Conservation (phyloP, 1,140 invertebrate genomes). For the Ooceraea biroi region DNA sequence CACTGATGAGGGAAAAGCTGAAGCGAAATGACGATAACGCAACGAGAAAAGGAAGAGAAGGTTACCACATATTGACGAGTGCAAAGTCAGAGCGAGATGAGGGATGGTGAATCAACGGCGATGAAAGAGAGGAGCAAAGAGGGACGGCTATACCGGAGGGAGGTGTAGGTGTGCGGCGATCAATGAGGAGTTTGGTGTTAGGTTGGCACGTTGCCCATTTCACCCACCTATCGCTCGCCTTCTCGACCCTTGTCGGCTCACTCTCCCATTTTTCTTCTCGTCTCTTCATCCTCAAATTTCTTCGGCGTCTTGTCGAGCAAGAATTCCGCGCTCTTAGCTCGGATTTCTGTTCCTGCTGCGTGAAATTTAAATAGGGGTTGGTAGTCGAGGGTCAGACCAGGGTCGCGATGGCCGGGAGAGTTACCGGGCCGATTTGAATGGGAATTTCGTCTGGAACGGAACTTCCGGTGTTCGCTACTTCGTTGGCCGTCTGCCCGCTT, state of each 20-base stretch:
- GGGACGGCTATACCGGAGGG: slow-evolving; percentile 7
- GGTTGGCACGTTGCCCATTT: slow-evolving; percentile 72
- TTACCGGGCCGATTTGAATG: slow-evolving; percentile 66
- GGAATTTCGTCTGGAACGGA: slow-evolving; percentile 43
- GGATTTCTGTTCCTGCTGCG: slow-evolving; percentile 33
- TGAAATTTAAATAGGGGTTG: slow-evolving; percentile 55
- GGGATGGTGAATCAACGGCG: not conserved
- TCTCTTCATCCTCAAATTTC: slow-evolving; percentile 67
- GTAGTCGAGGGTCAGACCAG: slow-evolving; percentile 57
- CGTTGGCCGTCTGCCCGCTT: slow-evolving; percentile 32
- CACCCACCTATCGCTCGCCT: not conserved
- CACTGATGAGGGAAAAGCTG: not conserved
- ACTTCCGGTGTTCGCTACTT: slow-evolving; percentile 40
- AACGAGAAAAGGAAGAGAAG: slow-evolving; percentile 18
- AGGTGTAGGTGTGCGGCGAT: slow-evolving; percentile 59
- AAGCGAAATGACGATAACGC: not conserved
- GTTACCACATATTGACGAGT: not conserved
- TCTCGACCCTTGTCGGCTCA: slow-evolving; percentile 25
- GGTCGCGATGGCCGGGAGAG: slow-evolving; percentile 18
- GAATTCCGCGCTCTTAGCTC: slow-evolving; percentile 64
- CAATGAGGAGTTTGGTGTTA: slow-evolving; percentile 70
- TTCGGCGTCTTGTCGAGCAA: slow-evolving; percentile 61
- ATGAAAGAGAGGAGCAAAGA: slow-evolving; percentile 3
- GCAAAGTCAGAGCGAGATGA: not conserved
- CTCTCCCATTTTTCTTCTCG: not conserved